Evolutionary conservation across 2,888 invertebrate species (phyloP), one percentile per base, ranked within the genome.

Genomic region (Melanostoma mellinum): DNA sequence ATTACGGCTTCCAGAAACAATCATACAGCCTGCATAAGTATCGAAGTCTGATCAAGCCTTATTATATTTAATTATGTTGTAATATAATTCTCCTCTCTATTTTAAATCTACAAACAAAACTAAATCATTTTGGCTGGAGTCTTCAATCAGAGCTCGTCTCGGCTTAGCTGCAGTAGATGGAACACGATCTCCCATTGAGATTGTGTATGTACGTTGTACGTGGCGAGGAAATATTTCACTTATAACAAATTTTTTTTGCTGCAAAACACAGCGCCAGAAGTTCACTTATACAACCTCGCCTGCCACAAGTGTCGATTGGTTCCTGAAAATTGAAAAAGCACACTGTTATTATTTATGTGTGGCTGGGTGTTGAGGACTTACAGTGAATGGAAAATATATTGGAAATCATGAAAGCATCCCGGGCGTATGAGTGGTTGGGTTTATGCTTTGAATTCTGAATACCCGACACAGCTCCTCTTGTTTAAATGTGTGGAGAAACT

Each of bases 381-480:
- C 97, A 92, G 93, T 93, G 55, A 98, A 93, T 6, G 99, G 99
- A 89, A 99, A 98, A 87, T 96, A 96, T 86, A 98, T 96, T 4
- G 99, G 98, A 90, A 99, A 99, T 99, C 99, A 99, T 84, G 98
- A 98, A 88, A 98, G 96, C 97, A 99, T 97, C 87, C 97, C 97
- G 0, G 93, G 93, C 30, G 98, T 97, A 90, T 97, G 97, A 0
- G 96, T 96, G 56, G 94, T 93, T 1, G 99, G 99, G 87, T 96
- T 94, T 88, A 97, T 99, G 90, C 99, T 99, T 58, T n/a, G n/a
- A n/a, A n/a, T n/a, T n/a, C n/a, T n/a, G n/a, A n/a, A n/a, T n/a
- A n/a, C n/a, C n/a, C n/a, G n/a, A n/a, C n/a, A n/a, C n/a, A n/a
- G n/a, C n/a, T n/a, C n/a, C n/a, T n/a, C n/a, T n/a, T n/a, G n/a